Percentiles rank a stretch among this genome's conserved stretches.
Conservation (phyloP, 2,888 invertebrate genomes). For the Exocentrus adspersus region DNA sequence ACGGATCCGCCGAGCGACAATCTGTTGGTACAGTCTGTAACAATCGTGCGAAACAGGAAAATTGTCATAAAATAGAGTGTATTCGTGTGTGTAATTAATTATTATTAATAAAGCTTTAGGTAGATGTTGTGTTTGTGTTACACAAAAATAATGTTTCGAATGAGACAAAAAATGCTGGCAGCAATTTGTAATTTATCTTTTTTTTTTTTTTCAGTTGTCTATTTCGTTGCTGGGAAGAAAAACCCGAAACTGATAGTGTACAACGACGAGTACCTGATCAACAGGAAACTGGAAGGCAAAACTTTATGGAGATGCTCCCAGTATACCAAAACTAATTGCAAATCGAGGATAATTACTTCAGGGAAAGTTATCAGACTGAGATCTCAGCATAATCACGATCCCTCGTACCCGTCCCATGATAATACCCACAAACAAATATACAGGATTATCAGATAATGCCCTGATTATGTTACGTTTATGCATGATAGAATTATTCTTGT, state of each 20-base stretch:
- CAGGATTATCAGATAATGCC: constrained; percentile 20
- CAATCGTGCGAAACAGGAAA: constrained; percentile 26
- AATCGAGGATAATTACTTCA: constrained; percentile 42
- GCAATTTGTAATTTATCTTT: no score
- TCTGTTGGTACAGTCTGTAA: constrained; percentile 34
- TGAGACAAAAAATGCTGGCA: no score
- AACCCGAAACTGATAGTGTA: constrained; percentile 45
- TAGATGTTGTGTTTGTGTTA: not conserved
- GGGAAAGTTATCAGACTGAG: constrained; percentile 34
- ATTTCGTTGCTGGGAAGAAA: constrained; percentile 40
- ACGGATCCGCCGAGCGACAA: constrained; percentile 37
- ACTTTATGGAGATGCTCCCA: constrained; percentile 47
- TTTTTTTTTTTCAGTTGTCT: constrained; percentile 35
- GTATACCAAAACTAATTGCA: constrained; percentile 43
- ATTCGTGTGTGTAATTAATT: not conserved
- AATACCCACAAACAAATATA: constrained; percentile 32
- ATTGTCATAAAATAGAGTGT: constrained; percentile 12
- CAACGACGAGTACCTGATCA: constrained; percentile 39
- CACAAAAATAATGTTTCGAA: no score
- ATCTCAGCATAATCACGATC: constrained; percentile 33
- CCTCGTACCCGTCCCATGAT: constrained; percentile 20
- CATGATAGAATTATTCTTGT: no score
- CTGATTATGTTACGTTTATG: no score
- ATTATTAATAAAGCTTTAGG: not conserved
- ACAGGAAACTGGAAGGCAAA: constrained; percentile 37